These are phyloP conservation scores for Plumapathes pennacea DNA, from an alignment of 92 coral and sea anemone genomes.

Conservation along the genomic window DNA sequence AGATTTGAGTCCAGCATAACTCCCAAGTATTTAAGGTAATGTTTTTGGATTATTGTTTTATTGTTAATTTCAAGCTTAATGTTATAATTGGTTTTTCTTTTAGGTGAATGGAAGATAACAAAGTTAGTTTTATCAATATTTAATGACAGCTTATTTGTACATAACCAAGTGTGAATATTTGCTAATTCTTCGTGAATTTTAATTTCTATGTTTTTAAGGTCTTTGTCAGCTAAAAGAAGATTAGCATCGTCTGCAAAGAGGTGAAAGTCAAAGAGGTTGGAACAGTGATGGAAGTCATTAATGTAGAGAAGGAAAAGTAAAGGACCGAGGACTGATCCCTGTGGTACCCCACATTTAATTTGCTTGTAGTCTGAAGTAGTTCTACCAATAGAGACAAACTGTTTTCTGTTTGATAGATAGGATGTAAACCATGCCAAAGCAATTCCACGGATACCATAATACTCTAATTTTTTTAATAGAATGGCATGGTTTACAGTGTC, in stretches of 20 bases:
- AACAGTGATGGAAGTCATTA: conserved; percentile 40
- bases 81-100: too few relatives aligned
- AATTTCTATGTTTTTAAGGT: conserved; percentile 2
- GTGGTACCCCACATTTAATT: conserved; percentile 32
- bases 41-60: too few relatives aligned
- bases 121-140: too few relatives aligned
- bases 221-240: conserved; percentile 1
- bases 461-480: conserved; percentile 12
- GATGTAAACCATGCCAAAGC: conserved; percentile 29
- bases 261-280: conserved; percentile 35
- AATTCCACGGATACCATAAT: conserved; percentile 49
- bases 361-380: conserved; percentile 6
- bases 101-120: too few relatives aligned
- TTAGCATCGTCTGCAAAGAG: conserved; percentile 56
- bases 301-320: conserved; percentile 37
- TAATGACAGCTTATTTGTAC: background rate
- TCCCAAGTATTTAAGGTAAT: too few relatives aligned
- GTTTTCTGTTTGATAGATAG: conserved; percentile 34
- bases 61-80: too few relatives aligned
- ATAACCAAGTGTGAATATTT: background rate
- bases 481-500: conserved; percentile 31
- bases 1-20: too few relatives aligned
- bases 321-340: conserved; percentile 49
- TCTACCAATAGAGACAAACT: conserved; percentile 35
- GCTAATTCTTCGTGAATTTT: conserved; percentile 10